phyloP scores from a whole-genome alignment of 2,888 invertebrate species.

The Adelphocoris suturalis region DNA sequence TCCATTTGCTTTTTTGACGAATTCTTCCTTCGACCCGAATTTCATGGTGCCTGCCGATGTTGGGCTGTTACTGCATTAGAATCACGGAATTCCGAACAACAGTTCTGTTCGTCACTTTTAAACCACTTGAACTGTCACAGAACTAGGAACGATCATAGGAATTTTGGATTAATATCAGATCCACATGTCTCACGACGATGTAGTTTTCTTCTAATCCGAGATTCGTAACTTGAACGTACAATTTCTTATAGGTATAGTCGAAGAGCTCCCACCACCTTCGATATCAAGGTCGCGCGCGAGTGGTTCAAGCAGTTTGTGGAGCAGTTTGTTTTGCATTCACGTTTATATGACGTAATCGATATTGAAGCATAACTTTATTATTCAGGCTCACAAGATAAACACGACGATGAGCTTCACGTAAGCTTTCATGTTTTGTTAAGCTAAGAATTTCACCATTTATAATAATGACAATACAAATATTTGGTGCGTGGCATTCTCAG shows the following conservation, averaged over 20 bases:
- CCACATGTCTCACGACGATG: neutral
- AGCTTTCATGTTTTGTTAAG: no score
- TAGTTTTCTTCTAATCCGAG: neutral
- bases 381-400: no score
- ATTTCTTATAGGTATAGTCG: conserved; percentile 18
- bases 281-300: neutral
- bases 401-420: no score
- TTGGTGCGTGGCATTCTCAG: no score
- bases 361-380: neutral
- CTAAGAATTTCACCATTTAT: no score
- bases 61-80: neutral
- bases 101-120: neutral
- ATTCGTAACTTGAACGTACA: neutral
- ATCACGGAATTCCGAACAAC: neutral
- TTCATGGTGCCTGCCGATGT: neutral
- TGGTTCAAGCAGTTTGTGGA: neutral
- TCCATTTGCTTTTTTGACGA: neutral
- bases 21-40: conserved; percentile 4
- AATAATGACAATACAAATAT: no score
- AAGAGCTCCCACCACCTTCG: conserved; percentile 28
- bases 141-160: neutral
- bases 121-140: neutral
- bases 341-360: neutral
- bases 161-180: neutral
- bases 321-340: neutral